Percentiles rank a stretch among this genome's conserved stretches.
Conservation (phyloP, 2,888 invertebrate species). For the Agrochola macilenta region DNA sequence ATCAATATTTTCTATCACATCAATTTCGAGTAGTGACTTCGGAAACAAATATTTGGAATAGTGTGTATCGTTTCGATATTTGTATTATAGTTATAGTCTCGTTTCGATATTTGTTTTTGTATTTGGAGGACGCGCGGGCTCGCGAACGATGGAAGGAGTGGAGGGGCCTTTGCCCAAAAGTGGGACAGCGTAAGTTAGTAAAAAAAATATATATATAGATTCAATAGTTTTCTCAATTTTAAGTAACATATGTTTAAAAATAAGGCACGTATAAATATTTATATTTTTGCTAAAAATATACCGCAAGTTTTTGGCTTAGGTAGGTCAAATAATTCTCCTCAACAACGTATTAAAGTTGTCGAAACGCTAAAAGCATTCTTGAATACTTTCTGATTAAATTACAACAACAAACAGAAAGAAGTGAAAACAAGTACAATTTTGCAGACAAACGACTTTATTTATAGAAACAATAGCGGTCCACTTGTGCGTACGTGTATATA, state of each 20-base stretch:
- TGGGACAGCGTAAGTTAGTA: too few species aligned
- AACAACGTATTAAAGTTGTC: constrained; percentile 27
- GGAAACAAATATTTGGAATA: constrained; percentile 43
- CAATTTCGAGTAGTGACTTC: constrained; percentile 50
- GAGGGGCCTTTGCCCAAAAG: too few species aligned
- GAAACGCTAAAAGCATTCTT: constrained; percentile 44
- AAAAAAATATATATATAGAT: too few species aligned
- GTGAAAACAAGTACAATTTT: constrained; percentile 33
- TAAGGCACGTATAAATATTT: background rate
- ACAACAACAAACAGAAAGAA: constrained; percentile 38
- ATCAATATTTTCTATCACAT: constrained; percentile 65
- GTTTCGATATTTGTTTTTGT: too few species aligned
- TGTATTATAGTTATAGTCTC: background rate
- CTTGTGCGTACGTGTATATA: background rate
- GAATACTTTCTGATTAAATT: constrained; percentile 43
- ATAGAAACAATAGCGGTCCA: constrained; percentile 30
- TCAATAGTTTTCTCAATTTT: background rate
- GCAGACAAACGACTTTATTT: constrained; percentile 28
- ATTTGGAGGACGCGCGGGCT: too few species aligned
- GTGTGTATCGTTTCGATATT: constrained; percentile 11
- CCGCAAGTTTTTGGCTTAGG: background rate
- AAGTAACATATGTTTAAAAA: background rate
- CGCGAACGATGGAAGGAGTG: too few species aligned
- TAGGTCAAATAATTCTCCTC: constrained; percentile 6
- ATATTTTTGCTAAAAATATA: background rate